Evolutionary conservation across 2,888 invertebrate genomes (phyloP).

Genomic region (Poecilobothrus nobilitatus): DNA sequence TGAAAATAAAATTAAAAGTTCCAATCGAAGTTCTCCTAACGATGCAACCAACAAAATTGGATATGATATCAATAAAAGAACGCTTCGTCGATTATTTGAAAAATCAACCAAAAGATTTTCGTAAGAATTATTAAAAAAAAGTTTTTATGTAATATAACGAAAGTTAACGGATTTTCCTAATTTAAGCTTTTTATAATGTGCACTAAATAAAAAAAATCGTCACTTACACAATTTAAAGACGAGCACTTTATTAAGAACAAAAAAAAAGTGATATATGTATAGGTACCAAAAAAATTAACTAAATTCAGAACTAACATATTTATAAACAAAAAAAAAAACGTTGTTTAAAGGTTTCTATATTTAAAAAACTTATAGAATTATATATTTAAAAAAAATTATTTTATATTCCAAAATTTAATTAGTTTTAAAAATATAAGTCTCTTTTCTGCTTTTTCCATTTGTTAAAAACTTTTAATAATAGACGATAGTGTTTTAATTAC

Average conservation of each 20-base stretch:
- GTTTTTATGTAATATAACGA: background rate
- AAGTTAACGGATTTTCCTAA: background rate
- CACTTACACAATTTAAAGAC: background rate
- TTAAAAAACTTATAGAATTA: no score
- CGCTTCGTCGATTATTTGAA: background rate
- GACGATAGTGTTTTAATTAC: no score
- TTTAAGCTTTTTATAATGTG: slow-evolving; percentile 1
- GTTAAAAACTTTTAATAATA: no score
- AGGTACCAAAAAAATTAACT: no score
- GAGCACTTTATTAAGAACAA: background rate
- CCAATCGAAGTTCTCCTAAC: background rate
- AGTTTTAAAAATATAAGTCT: no score
- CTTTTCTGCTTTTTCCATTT: no score
- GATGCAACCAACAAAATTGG: background rate
- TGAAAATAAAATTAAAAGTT: slow-evolving; percentile 6
- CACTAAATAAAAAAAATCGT: background rate
- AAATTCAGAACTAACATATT: no score
- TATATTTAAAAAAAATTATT: no score
- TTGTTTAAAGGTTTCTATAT: no score
- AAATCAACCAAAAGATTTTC: background rate
- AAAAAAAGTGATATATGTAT: background rate
- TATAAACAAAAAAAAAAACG: no score
- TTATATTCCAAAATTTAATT: no score
- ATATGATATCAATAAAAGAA: slow-evolving; percentile 4
- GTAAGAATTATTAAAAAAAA: background rate